Evolutionary conservation across 2,113 vertebrate genomes (phyloP), one percentile per base, ranked within the genome.

Genomic region (Bombycilla garrulus): DNA sequence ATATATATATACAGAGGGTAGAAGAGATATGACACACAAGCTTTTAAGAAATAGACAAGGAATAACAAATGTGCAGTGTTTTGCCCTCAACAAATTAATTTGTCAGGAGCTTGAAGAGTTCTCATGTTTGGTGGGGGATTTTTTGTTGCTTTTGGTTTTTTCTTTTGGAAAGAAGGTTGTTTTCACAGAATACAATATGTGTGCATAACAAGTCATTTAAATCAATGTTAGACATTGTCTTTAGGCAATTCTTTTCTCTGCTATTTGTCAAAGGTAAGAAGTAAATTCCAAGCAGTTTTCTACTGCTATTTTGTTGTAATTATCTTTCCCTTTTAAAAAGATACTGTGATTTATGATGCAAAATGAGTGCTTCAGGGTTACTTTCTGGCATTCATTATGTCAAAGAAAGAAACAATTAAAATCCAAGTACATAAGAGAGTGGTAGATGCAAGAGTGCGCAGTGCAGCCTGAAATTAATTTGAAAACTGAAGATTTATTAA

Each of bases 281-380:
- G 64, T 82, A 96, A 95, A 97, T 96, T 97, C 88, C 96, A 96
- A 96, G 94, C 76, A 91, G 91, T 96, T 98, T 95, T 93, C 89
- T 96, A 87, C 81, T 81, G 65, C 94, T 97, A 95, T 97, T 97
- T 96, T 96, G 35, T 88, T 96, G 88, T 95, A 97, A 98, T 98
- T 98, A 97, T 91, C 82, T 78, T 92, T 93, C 88, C 56, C 65
- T 96, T 96, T 97, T 89, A 89, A 88, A 98, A 97, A 96, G 78
- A 93, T 93, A 96, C 84, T 64, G 86, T 97, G 97, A 97, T 97
- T 98, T 97, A 97, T 97, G 94, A 94, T 85, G 69, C 86, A 92
- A 92, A 93, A 94, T 95, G 93, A 82, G 48, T 94, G 92, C 95
- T 97, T 70, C 77, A 66, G 92, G 93, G 77, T 96, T 98, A 90